phyloP scores from a whole-genome alignment of 2,888 invertebrate genomes.

The Drosophila phalerata region DNA sequence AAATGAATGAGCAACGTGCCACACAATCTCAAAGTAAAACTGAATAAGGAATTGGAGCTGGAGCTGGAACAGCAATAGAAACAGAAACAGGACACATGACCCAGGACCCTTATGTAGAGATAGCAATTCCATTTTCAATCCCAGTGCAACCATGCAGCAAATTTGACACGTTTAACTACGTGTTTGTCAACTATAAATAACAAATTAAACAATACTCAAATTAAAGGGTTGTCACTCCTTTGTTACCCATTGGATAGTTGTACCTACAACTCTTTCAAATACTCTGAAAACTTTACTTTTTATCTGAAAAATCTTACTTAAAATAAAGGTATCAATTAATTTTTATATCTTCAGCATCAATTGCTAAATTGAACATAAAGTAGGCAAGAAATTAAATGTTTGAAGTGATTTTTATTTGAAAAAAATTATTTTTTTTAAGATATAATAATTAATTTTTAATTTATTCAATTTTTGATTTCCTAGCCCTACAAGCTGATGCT shows the following conservation, averaged over 20 bases:
- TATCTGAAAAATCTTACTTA: background rate
- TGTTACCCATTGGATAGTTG: background rate
- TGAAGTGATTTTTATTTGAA: too few relatives aligned
- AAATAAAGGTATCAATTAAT: background rate
- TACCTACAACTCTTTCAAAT: background rate
- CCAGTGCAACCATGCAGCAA: constrained; percentile 53
- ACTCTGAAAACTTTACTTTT: background rate
- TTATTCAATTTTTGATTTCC: too few relatives aligned
- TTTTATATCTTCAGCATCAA: background rate
- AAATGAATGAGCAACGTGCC: constrained; percentile 43
- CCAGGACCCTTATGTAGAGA: constrained; percentile 8
- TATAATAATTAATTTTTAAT: too few relatives aligned
- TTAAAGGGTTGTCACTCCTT: background rate
- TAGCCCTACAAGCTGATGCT: too few relatives aligned
- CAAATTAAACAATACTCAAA: background rate
- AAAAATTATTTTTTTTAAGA: too few relatives aligned
- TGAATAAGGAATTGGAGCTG: background rate
- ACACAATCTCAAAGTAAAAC: background rate
- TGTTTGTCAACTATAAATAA: constrained; percentile 18
- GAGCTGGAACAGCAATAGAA: too few relatives aligned
- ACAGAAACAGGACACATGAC: background rate
- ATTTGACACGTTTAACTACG: constrained; percentile 56
- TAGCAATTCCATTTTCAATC: constrained; percentile 35
- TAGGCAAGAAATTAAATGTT: background rate
- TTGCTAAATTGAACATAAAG: background rate